Base-by-base conservation (phyloP, 2,888 invertebrate species). In the Danaus chrysippus region DNA sequence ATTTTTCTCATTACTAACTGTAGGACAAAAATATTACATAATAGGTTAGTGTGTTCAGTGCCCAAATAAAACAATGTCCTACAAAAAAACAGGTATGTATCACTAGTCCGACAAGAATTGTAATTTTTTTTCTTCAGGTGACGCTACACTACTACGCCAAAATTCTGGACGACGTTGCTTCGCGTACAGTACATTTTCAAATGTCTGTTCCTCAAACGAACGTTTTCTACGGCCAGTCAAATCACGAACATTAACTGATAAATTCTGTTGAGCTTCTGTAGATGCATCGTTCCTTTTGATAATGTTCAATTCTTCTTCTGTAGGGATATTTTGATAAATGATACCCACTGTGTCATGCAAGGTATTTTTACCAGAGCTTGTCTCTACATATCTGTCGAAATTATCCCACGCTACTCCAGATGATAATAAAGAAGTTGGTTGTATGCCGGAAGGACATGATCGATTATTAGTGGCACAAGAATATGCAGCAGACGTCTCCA, bases 191-290 rank as follows among this genome's bases (percentile, higher is more conserved):
- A 55, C 53, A 52, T 54, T 43, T 68, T 67, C 63, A 67, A 71
- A 58, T 58, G 49, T 52, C 23, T 49, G 41, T 15, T 58, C 58
- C 58, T 58, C 58, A 58, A 58, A 58, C 34, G 58, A 58, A 58
- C 58, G 58, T 49, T 58, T 58, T 58, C 49, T 58, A 58, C 58
- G 58, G 34, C 49, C 58, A 58, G 58, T 11, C 10, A 46, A 46
- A 58, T 58, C 58, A 49, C 58, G 58, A 58, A 58, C 34, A 58
- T 58, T 58, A 58, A 19, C 12, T 49, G 67, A 61, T 41, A 69
- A 58, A 59, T 70, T 72, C 61, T 68, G 67, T 58, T 66, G 66
- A 43, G 66, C 68, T 63, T 56, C 42, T 62, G 59, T 59, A 66
- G 57, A 57, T 57, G 42, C 57, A 57, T 6, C 17, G 44, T 43